Percentiles rank a stretch among this genome's conserved stretches.
Evolutionary conservation across 2,113 vertebrate species (phyloP).

Genomic region (Brachyhypopomus gauderio): DNA sequence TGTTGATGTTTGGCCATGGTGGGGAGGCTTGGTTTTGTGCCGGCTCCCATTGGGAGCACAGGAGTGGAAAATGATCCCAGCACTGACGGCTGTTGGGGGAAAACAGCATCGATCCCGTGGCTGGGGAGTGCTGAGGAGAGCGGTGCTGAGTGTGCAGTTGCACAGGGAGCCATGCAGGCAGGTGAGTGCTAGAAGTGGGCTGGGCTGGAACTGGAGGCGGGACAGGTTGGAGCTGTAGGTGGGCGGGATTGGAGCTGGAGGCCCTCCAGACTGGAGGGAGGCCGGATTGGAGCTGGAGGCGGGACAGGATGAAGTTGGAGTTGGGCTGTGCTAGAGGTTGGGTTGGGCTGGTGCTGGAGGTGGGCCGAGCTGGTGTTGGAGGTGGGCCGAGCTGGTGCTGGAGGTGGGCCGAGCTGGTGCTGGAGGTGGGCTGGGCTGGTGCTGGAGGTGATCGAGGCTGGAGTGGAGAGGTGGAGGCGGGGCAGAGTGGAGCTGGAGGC

Average conservation of each 20-base stretch:
- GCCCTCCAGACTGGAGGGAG: no score
- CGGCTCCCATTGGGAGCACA: not conserved
- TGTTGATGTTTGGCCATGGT: constrained; percentile 22
- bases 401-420: constrained; percentile 49
- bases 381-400: constrained; percentile 66
- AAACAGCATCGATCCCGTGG: not conserved
- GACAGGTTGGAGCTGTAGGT: constrained; percentile 67
- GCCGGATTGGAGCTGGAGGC: constrained; percentile 49
- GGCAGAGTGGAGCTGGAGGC: no score
- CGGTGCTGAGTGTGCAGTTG: constrained; percentile 3
- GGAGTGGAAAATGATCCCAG: not conserved
- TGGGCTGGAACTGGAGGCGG: constrained; percentile 61
- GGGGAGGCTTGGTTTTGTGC: constrained; percentile 4
- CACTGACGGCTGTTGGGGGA: not conserved
- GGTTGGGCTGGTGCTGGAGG: constrained; percentile 49
- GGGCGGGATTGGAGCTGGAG: constrained; percentile 34
- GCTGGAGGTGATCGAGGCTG: no score
- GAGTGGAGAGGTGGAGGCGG: no score
- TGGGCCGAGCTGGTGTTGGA: constrained; percentile 60
- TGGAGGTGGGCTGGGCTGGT: no score
- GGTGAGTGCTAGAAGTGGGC: constrained; percentile 50
- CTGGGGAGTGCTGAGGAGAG: not conserved
- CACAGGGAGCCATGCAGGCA: constrained; percentile 34
- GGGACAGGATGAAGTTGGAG: constrained; percentile 6
- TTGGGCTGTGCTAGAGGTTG: no score